Evolutionary conservation across 2,113 vertebrate species (phyloP), one percentile per base, ranked within the genome.

Genomic region (Sminthopsis crassicaudata): DNA sequence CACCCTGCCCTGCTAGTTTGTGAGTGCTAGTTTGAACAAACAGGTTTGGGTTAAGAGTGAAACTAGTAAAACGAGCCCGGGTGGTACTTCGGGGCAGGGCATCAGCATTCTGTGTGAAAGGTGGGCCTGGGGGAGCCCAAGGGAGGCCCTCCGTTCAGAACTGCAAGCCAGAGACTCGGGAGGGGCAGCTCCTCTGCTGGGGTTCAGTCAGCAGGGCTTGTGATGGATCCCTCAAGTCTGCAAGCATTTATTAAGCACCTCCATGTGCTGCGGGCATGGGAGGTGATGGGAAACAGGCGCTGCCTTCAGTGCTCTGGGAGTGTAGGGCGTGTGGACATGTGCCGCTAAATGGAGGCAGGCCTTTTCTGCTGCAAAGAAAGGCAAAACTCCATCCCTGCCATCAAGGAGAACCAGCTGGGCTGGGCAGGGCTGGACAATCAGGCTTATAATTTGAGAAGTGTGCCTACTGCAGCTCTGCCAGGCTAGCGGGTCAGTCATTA

Each of bases 31-130:
- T 94, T 94, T 90, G 91, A 96, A 91, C 55, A 60, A 95, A 93
- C 67, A 30, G 84, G 95, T 95, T 92, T 92, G 52, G 90, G 90
- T 16, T 54, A 92, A 92, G 91, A 50, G 88, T 12, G 89, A 36
- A 96, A 97, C 97, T 93, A 94, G 98, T 92, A 84, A 93, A 93
- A 96, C 97, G 0, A 92, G 97, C 95, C 60, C 16, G 60, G 60
- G 92, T 53, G 92, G 93, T 16, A 10, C 52, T 93, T 89, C 90
- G 0, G 36, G 94, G 67, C 53, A 67, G 8, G 36, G 50, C 76
- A 4, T 36, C 57, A 48, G 92, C 5, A 1, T 30, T 93, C 92
- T 36, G 3, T 46, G 53, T 92, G 89, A 91, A 60, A 94, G 50
- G 89, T 24, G 11, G 90, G 24, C 48, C 88, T 7, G 54, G n/a